These are phyloP conservation scores for Champsocephalus esox DNA, from an alignment of 2,797 vertebrate genomes.

Conservation along the genomic window DNA sequence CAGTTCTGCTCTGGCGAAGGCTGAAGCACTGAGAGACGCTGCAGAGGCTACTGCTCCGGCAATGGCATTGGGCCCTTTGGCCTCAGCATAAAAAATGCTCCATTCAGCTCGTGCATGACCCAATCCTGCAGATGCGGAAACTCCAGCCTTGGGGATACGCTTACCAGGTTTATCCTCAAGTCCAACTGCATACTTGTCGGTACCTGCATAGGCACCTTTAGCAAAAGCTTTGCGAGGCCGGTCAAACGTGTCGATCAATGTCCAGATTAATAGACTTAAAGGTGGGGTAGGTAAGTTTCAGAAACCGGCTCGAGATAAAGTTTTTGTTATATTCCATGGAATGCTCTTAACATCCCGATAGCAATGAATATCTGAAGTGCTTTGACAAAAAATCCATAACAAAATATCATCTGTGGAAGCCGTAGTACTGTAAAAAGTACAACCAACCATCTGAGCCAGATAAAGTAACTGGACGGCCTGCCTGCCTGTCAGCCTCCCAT, in stretches of 20 bases:
- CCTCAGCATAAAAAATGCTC: background rate
- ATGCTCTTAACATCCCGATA: too few species aligned
- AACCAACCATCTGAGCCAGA: too few species aligned
- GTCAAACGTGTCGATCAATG: constrained; percentile 5
- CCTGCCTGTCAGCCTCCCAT: too few species aligned
- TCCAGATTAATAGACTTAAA: too few species aligned
- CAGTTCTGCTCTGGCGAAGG: constrained; percentile 16
- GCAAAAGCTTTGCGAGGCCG: background rate
- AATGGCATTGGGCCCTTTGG: constrained; percentile 37
- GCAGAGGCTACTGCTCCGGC: fast-evolving
- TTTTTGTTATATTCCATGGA: too few species aligned
- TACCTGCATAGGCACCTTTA: fast-evolving
- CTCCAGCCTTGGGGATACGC: constrained; percentile 8
- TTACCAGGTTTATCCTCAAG: background rate
- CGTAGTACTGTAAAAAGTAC: too few species aligned
- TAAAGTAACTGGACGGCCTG: too few species aligned
- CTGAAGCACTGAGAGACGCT: background rate
- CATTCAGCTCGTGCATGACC: background rate
- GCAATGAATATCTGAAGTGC: too few species aligned
- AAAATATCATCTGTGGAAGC: too few species aligned
- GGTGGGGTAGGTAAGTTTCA: too few species aligned
- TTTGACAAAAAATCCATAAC: too few species aligned
- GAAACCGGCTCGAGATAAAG: too few species aligned
- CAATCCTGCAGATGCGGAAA: background rate
- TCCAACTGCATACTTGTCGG: fast-evolving